Evolutionary conservation across 2,888 invertebrate species (phyloP).

Genomic region (Tachystola acroxantha): DNA sequence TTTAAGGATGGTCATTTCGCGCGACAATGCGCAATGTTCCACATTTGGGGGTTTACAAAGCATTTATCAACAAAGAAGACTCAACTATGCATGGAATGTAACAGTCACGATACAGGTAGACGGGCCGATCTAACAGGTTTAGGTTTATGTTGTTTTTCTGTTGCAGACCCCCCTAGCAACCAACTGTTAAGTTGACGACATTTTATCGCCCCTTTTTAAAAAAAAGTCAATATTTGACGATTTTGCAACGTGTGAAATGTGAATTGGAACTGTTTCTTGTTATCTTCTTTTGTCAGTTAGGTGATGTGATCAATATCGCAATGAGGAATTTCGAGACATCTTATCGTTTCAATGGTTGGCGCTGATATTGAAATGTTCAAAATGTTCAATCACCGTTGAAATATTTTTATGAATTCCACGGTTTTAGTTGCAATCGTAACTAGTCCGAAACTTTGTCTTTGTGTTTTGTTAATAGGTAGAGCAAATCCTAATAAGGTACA

Average conservation of each 20-base stretch:
- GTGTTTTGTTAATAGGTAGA: slow-evolving; percentile 37
- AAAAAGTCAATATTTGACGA: neutral
- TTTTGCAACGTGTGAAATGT: slow-evolving; percentile 5
- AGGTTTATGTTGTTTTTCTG: slow-evolving; percentile 15
- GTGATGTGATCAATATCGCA: neutral
- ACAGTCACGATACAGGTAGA: slow-evolving; percentile 34
- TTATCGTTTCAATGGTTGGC: slow-evolving; percentile 4
- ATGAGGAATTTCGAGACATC: slow-evolving; percentile 4
- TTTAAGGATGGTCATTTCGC: slow-evolving; percentile 4
- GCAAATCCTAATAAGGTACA: slow-evolving; percentile 42
- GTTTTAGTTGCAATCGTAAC: no score
- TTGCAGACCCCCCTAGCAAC: slow-evolving; percentile 13
- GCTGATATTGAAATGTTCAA: no score
- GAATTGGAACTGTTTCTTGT: slow-evolving; percentile 6
- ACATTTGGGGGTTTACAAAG: neutral
- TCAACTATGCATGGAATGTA: slow-evolving; percentile 32
- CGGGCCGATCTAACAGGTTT: slow-evolving; percentile 28
- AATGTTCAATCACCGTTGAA: no score
- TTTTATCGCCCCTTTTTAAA: neutral
- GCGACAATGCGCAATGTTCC: slow-evolving; percentile 9
- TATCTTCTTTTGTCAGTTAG: slow-evolving; percentile 1
- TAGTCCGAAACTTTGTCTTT: no score
- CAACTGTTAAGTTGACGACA: slow-evolving; percentile 5
- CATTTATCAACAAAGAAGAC: slow-evolving; percentile 5
- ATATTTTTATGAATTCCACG: no score